Evolutionary conservation across 2,113 vertebrate species (phyloP).

Genomic region (Dendrocopos noguchii): DNA sequence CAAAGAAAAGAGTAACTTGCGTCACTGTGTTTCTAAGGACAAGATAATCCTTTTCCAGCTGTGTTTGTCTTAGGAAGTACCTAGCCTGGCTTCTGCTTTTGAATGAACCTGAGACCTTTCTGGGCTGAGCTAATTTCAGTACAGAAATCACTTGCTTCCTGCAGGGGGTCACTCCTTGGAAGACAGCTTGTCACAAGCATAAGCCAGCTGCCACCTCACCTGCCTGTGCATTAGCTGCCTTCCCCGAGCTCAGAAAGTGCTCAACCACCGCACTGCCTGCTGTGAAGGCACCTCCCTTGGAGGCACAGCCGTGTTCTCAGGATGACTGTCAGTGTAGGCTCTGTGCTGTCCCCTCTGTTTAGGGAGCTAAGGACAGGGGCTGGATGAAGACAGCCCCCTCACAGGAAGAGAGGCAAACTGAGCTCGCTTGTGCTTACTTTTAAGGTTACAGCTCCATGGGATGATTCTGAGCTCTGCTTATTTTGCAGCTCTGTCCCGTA

Average conservation of each 20-base stretch:
- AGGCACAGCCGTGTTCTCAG: fast-evolving
- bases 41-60: neutral
- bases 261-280: fast-evolving
- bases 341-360: neutral
- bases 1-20: fast-evolving
- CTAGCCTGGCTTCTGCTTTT: neutral
- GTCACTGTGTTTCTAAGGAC: neutral
- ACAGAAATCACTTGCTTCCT: fast-evolving
- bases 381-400: neutral
- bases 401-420: neutral
- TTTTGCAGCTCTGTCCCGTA: neutral
- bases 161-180: neutral
- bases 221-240: neutral
- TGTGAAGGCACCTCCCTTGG: neutral
- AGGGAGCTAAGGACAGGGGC: neutral
- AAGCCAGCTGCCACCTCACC: neutral
- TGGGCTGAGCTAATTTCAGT: neutral
- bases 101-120: neutral
- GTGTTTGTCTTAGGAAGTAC: neutral
- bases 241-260: fast-evolving
- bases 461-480: neutral
- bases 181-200: fast-evolving
- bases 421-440: neutral
- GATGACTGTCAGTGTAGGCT: neutral
- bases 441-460: neutral